Evolutionary conservation across 2,797 vertebrate species (phyloP).

Genomic region (Chiroxiphia lanceolata): DNA sequence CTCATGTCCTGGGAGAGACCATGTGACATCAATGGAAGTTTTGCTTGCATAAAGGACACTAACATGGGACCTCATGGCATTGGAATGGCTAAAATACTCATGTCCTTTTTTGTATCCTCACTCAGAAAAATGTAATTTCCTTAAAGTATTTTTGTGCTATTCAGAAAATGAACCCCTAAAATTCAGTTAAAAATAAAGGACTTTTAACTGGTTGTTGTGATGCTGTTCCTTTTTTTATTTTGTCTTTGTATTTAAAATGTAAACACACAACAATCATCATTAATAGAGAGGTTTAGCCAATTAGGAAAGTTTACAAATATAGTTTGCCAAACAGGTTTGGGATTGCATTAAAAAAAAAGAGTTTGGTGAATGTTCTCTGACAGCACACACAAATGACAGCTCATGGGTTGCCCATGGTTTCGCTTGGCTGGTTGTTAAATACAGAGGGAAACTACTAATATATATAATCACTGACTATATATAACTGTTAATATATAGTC

Average conservation of each 20-base stretch:
- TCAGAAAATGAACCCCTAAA: neutral
- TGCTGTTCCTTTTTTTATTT: neutral
- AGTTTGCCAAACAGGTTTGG: conserved; percentile 28
- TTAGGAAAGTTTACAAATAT: neutral
- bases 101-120: neutral
- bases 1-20: neutral
- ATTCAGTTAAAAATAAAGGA: neutral
- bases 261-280: neutral
- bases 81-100: neutral
- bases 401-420: neutral
- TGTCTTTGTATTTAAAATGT: neutral
- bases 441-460: neutral
- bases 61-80: neutral
- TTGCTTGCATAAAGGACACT: neutral
- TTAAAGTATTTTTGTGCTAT: neutral
- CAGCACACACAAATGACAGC: neutral
- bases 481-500: neutral
- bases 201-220: neutral
- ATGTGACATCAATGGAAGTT: neutral
- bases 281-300: neutral
- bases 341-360: conserved; percentile 8
- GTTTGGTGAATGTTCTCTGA: neutral
- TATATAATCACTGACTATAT: neutral
- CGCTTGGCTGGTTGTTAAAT: neutral
- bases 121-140: neutral